Evolutionary conservation across 2,888 invertebrate species (phyloP), one percentile per base, ranked within the genome.

Genomic region (Tenthredo scrophulariae): DNA sequence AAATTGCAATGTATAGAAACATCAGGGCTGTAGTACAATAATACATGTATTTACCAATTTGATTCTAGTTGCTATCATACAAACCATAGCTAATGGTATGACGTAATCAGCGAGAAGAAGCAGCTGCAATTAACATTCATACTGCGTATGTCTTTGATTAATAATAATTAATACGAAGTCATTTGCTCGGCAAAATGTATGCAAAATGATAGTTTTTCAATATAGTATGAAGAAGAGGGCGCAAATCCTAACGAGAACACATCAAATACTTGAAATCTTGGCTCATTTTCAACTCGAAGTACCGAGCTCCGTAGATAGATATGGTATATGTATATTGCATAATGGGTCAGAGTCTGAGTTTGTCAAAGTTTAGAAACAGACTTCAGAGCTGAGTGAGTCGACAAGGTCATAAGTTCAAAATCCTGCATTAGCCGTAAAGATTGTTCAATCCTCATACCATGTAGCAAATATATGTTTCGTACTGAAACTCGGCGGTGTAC

Each of bases 361-460:
- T 33, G 29, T 67, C 67, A 67, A 33, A 33, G 67, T 67, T 67
- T 26, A 26, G 18, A 67, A 33, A 29, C 18, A 29, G 29, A 67
- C 18, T 33, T 62, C 18, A 18, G 7, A 18, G 10, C n/a, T n/a
- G n/a, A 43, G 74, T 9, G 22, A 15, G 18, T 50, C 33, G 77
- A 29, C 46, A 77, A 77, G 54, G 77, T 77, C 50, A 54, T 26
- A 50, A 54, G 77, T 50, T 77, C 33, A 26, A 77, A 77, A 54
- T 26, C 29, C 77, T 77, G 33, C 29, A 77, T 77, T 50, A 54
- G n/a, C 33, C 77, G 4, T 33, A 50, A 54, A 18, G 33, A 77
- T 77, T 50, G 50, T 43, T 9, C 43, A 18, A 43, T 40, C 26
- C 74, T 22, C 74, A 74, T 74, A 22, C 43, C 22, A 1, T n/a